phyloP scores from a whole-genome alignment of 2,113 vertebrate species.

The Colinus virginianus region DNA sequence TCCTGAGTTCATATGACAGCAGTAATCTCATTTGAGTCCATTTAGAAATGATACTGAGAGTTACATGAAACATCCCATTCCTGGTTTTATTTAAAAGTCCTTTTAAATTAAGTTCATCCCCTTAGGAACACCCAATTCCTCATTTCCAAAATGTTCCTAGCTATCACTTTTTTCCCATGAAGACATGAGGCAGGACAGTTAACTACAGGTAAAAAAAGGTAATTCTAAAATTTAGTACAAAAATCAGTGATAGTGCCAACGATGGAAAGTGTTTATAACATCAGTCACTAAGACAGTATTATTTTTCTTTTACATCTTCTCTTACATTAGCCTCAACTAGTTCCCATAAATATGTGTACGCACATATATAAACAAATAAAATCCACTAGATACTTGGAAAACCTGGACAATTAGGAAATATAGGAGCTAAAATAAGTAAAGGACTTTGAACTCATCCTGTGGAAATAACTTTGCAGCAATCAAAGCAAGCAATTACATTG shows the following conservation, averaged over 20 bases:
- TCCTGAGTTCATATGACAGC: background rate
- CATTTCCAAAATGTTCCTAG: background rate
- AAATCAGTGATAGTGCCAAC: background rate
- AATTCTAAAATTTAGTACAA: background rate
- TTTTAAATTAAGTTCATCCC: background rate
- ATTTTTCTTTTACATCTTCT: background rate
- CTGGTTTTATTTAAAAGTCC: background rate
- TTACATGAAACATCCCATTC: background rate
- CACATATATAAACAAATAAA: background rate
- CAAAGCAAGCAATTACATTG: background rate
- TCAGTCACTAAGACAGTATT: background rate
- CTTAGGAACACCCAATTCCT: background rate
- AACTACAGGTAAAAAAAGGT: background rate
- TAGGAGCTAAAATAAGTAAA: constrained; percentile 1
- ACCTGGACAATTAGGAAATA: background rate
- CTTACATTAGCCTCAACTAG: background rate
- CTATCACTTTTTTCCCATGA: background rate
- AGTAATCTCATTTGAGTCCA: background rate
- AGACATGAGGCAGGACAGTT: background rate
- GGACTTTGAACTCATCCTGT: background rate
- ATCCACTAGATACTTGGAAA: background rate
- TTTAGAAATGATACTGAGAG: background rate
- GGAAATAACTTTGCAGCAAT: background rate
- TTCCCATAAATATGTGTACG: background rate
- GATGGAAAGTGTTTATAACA: background rate